These are phyloP conservation scores for Solenodon paradoxus DNA, from an alignment of 2,113 vertebrate genomes.

Conservation along the genomic window DNA sequence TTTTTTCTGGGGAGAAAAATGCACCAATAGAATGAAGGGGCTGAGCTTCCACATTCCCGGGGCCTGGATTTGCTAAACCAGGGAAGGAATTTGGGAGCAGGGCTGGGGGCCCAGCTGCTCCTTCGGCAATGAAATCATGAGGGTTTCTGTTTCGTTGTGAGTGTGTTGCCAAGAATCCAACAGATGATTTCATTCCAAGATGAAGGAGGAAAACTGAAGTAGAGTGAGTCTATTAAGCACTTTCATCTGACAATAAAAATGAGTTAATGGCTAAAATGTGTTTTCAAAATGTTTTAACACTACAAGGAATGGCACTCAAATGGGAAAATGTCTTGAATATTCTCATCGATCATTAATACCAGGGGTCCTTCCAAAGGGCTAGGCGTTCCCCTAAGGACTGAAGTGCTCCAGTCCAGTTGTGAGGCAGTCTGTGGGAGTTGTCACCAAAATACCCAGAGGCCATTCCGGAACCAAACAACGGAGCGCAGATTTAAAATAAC, in stretches of 20 bases:
- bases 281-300: slow-evolving; percentile 69
- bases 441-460: background rate
- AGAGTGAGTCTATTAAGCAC: slow-evolving; percentile 64
- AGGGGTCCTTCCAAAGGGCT: slow-evolving; percentile 13
- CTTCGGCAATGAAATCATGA: background rate
- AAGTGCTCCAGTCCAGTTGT: background rate
- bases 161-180: slow-evolving; percentile 42
- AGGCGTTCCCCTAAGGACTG: background rate
- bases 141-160: background rate
- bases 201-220: slow-evolving; percentile 40
- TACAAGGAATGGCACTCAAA: slow-evolving; percentile 54
- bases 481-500: slow-evolving; percentile 23
- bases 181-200: slow-evolving; percentile 62
- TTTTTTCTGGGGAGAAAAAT: background rate
- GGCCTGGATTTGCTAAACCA: background rate
- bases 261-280: slow-evolving; percentile 74
- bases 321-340: slow-evolving; percentile 59
- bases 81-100: background rate
- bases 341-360: slow-evolving; percentile 59
- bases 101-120: background rate
- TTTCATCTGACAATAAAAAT: slow-evolving; percentile 75
- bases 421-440: slow-evolving; percentile 31
- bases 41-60: background rate
- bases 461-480: slow-evolving; percentile 1
- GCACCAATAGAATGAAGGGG: background rate